phyloP scores from a whole-genome alignment of 2,113 vertebrate species.

The Chloroceryle aenea region DNA sequence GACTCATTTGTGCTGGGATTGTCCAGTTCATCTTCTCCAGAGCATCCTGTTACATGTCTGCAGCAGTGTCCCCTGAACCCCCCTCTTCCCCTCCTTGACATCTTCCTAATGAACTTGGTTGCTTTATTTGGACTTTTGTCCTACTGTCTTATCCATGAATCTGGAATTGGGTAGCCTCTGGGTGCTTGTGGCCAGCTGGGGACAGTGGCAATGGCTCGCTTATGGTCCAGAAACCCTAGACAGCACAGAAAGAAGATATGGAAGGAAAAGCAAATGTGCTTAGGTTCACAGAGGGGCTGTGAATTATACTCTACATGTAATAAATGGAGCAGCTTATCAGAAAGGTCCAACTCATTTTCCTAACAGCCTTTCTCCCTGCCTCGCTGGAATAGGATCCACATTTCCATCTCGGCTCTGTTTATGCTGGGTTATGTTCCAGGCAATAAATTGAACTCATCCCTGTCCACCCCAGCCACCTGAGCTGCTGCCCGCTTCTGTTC shows the following conservation, averaged over 20 bases:
- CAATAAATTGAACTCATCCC: background rate
- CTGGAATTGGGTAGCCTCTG: background rate
- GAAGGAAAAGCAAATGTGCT: background rate
- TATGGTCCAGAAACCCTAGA: background rate
- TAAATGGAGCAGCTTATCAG: background rate
- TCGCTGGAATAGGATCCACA: background rate
- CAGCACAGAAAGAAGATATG: background rate
- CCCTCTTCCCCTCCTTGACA: background rate
- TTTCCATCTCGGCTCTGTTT: background rate
- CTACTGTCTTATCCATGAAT: background rate
- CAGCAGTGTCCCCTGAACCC: background rate
- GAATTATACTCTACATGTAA: background rate
- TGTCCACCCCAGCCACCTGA: background rate
- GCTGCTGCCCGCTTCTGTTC: background rate
- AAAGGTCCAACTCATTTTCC: background rate
- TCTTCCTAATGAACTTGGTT: accelerated
- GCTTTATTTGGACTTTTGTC: background rate
- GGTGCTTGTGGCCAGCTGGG: background rate
- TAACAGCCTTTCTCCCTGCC: background rate
- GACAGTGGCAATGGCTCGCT: background rate
- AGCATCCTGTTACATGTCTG: too few relatives aligned
- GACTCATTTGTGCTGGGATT: background rate
- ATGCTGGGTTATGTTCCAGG: background rate
- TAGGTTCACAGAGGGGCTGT: background rate
- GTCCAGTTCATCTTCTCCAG: background rate